Percentiles rank a stretch among this genome's conserved stretches.
These are phyloP conservation scores for Tenualosa ilisha DNA, from an alignment of 2,797 vertebrate species.

Conservation along the genomic window DNA sequence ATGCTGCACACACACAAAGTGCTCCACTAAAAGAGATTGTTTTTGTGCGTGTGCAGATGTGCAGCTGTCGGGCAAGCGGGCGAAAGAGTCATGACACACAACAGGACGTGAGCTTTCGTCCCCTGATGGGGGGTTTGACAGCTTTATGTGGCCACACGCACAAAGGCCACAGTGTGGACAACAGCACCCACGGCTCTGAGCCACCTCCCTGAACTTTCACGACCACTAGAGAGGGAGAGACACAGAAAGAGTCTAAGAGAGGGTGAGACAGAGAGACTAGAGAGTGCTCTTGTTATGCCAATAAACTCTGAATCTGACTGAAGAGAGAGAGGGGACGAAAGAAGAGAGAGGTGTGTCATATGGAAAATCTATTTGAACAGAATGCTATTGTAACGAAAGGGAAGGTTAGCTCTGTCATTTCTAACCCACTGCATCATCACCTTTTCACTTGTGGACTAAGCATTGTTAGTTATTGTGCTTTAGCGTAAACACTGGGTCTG, in stretches of 20 bases:
- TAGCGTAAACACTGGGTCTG: neutral
- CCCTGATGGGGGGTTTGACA: slow-evolving; percentile 20
- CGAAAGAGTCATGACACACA: slow-evolving; percentile 1
- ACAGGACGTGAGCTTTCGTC: slow-evolving; percentile 29
- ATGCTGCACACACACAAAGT: neutral
- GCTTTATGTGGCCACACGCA: slow-evolving; percentile 11
- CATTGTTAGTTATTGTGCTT: neutral
- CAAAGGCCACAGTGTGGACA: slow-evolving; percentile 29
- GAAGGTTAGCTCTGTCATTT: neutral
- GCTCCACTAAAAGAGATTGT: neutral
- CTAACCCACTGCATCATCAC: neutral
- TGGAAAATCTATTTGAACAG: neutral
- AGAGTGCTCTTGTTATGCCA: too few relatives aligned
- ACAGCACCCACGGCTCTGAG: neutral
- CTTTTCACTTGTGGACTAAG: neutral
- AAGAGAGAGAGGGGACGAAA: neutral
- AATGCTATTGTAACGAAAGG: neutral
- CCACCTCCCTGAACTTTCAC: neutral
- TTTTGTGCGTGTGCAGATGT: slow-evolving; percentile 19
- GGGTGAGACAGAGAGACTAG: too few relatives aligned
- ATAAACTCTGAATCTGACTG: too few relatives aligned
- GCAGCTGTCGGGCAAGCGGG: slow-evolving; percentile 31
- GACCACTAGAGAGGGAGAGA: neutral
- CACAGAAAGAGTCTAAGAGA: neutral
- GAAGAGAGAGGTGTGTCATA: neutral